phyloP scores from a whole-genome alignment of 2,113 vertebrate species.

The Desmodus rotundus region DNA sequence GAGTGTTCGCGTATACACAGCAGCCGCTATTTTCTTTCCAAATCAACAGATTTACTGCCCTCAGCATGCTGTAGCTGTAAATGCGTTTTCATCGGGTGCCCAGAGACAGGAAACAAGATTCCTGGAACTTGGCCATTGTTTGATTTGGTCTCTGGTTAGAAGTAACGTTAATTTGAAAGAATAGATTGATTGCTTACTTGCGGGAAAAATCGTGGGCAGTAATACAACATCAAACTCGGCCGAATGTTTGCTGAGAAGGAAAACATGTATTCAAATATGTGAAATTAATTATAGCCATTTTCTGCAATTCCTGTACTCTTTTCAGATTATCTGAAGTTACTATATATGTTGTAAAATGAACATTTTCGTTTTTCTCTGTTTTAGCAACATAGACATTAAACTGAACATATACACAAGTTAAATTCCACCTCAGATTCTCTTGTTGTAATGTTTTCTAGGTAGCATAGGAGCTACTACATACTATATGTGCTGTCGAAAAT shows the following conservation, averaged over 20 bases:
- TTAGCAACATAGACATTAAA: background rate
- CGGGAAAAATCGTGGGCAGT: conserved; percentile 69
- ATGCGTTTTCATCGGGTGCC: conserved; percentile 58
- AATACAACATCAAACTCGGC: conserved; percentile 62
- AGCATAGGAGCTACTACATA: background rate
- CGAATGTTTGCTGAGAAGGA: conserved; percentile 56
- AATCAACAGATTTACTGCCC: conserved; percentile 76
- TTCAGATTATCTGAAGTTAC: background rate
- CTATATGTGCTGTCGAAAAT: background rate
- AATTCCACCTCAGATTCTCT: background rate
- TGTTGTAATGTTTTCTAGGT: background rate
- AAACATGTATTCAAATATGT: background rate
- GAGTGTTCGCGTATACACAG: conserved; percentile 62
- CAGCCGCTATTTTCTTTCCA: conserved; percentile 62
- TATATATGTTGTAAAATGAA: background rate
- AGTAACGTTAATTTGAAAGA: conserved; percentile 78
- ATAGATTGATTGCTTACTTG: conserved; percentile 77
- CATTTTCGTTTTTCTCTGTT: background rate
- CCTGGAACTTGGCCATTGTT: conserved; percentile 76
- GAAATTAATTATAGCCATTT: background rate
- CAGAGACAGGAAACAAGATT: conserved; percentile 76
- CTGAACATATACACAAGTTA: background rate
- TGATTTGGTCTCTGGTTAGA: conserved; percentile 73
- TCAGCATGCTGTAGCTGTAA: conserved; percentile 65
- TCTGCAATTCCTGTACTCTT: background rate